Evolutionary conservation across 2,797 vertebrate genomes (phyloP), one percentile per base, ranked within the genome.

Genomic region (Champsocephalus gunnari): DNA sequence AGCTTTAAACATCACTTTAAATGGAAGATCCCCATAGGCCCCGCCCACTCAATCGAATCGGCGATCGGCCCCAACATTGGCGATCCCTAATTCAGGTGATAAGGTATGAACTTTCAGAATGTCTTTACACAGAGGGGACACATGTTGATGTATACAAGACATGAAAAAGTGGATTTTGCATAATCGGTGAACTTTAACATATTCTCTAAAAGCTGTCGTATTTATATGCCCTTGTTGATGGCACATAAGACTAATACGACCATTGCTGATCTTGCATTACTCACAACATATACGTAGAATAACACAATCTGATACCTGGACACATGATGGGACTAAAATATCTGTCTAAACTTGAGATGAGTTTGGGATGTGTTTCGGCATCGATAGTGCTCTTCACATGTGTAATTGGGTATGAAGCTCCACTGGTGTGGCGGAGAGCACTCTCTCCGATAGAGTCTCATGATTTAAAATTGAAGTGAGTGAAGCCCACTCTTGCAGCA

Each of bases 301-400:
- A 43, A 64, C 81, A 71, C 67, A 84, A 73, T 75, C 79, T 82
- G 75, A 58, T 70, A 75, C 64, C 70, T 79, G 67, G 49, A 82
- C 71, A 34, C 74, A 75, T n/a, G 28, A 58, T 50, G 55, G 47
- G 17, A 32, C 24, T 48, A 2, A 80, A 84, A 81, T 66, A 72
- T 54, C 73, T 64, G 12, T 4, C 67, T 34, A 16, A 56, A 74
- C 48, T 47, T 49, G 21, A 63, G 34, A 64, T 63, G 59, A 66
- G 51, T 59, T 66, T 38, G 4, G 54, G 54, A 21, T 70, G 34
- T 70, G 82, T 66, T 55, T 38, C 32, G 56, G n/a, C 3, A 4
- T 34, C 19, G 57, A 43, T 49, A 3, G 10, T 16, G 55, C 34
- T 69, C 54, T 43, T 53, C 57, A 61, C n/a, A 21, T 64, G 45